A percentile compares a stretch with the other conserved stretches of the same genome.
Evolutionary conservation across 2,113 vertebrate species (phyloP).

Genomic region (Patagioenas fasciata): DNA sequence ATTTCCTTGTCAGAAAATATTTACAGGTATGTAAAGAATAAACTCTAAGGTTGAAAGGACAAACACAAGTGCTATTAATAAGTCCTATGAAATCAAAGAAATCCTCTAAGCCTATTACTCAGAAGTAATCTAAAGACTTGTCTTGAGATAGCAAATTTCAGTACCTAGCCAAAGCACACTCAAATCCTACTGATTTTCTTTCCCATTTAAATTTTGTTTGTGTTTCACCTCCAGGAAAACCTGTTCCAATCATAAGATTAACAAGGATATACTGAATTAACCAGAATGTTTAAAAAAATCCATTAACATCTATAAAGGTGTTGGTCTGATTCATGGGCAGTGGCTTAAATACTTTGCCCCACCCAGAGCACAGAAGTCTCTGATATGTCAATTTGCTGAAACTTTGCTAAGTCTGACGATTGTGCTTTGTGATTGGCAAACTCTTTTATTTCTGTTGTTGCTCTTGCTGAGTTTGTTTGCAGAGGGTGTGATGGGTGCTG

Average conservation of each 20-base stretch:
- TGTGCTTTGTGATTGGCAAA: background rate
- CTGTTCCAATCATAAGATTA: conserved; percentile 12
- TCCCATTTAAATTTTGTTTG: conserved; percentile 4
- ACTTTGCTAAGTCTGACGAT: conserved; percentile 4
- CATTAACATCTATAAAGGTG: background rate
- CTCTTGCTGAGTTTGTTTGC: background rate
- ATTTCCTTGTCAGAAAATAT: background rate
- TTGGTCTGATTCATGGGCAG: background rate
- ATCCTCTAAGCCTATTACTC: background rate
- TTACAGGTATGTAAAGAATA: background rate
- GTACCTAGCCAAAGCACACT: background rate
- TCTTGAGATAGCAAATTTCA: background rate
- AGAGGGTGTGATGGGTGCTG: conserved; percentile 46
- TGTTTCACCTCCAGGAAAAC: conserved; percentile 29
- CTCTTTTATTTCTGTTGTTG: conserved; percentile 17
- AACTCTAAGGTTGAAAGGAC: background rate
- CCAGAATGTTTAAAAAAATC: background rate
- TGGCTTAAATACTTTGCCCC: background rate
- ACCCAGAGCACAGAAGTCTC: background rate
- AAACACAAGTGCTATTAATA: background rate
- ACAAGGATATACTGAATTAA: background rate
- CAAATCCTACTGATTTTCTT: conserved; percentile 1
- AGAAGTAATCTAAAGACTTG: background rate
- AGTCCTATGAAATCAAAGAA: background rate
- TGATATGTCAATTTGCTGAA: conserved; percentile 7